phyloP scores from a whole-genome alignment of 2,888 invertebrate species.

The Spialia ferax region DNA sequence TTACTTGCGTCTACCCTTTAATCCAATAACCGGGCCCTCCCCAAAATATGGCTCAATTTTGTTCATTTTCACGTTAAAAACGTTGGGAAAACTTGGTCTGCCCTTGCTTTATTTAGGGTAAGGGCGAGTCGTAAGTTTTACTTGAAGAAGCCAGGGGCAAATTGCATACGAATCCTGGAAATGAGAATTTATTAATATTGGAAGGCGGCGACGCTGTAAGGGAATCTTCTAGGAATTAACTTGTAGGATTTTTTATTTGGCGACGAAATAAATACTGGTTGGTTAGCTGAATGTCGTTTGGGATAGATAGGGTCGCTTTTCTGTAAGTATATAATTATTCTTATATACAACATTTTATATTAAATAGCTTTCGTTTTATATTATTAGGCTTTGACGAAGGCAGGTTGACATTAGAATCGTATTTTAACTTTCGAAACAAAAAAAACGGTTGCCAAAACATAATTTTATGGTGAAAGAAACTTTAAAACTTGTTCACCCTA shows the following conservation, averaged over 20 bases:
- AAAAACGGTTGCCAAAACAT: slow-evolving; percentile 3
- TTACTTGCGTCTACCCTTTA: slow-evolving; percentile 46
- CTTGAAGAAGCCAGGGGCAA: slow-evolving; percentile 74
- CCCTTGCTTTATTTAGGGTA: slow-evolving; percentile 72
- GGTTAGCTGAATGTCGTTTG: slow-evolving; percentile 24
- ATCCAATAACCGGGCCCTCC: slow-evolving; percentile 54
- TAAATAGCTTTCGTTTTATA: not conserved
- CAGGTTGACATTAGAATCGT: not conserved
- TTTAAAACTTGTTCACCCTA: slow-evolving; percentile 15
- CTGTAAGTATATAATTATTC: too few relatives aligned
- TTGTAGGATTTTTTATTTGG: slow-evolving; percentile 69
- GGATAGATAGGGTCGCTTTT: slow-evolving; percentile 2
- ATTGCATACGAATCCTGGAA: slow-evolving; percentile 80
- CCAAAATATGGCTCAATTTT: slow-evolving; percentile 67
- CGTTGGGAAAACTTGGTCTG: slow-evolving; percentile 55
- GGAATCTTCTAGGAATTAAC: slow-evolving; percentile 70
- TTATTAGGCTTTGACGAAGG: not conserved
- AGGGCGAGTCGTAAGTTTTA: slow-evolving; percentile 78
- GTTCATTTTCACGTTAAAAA: slow-evolving; percentile 62
- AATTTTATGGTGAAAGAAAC: not conserved
- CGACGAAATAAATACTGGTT: slow-evolving; percentile 50
- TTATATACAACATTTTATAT: too few relatives aligned
- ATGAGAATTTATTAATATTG: slow-evolving; percentile 87
- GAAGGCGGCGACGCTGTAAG: slow-evolving; percentile 62
- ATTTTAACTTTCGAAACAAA: not conserved